Evolutionary conservation across 2,888 invertebrate species (phyloP).

Genomic region (Hipparchia sbordonii): DNA sequence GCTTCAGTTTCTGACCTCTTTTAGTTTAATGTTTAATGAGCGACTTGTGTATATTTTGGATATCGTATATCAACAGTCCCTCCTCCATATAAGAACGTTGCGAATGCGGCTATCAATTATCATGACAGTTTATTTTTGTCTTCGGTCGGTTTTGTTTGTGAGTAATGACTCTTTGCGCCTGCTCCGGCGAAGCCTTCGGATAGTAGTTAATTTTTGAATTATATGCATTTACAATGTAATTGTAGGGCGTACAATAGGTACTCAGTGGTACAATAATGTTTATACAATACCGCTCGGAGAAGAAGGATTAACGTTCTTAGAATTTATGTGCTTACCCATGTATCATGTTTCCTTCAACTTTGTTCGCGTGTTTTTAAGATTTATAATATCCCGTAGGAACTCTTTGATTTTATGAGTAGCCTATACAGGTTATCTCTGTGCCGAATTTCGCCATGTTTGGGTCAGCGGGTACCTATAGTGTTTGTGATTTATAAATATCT

Average conservation of each 20-base stretch:
- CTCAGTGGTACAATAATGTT: conserved; percentile 1
- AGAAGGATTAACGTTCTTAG: background rate
- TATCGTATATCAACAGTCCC: conserved; percentile 50
- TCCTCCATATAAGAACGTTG: conserved; percentile 57
- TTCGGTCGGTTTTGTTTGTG: conserved; percentile 44
- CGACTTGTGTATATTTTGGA: background rate
- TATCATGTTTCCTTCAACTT: background rate
- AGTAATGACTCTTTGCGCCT: conserved; percentile 45
- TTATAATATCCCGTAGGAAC: too few relatives aligned
- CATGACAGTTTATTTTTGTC: conserved; percentile 56
- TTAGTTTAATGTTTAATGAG: background rate
- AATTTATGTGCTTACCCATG: background rate
- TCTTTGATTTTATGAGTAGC: too few relatives aligned
- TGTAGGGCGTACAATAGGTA: background rate
- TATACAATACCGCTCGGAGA: background rate
- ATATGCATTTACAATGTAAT: conserved; percentile 17
- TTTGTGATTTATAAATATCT: too few relatives aligned
- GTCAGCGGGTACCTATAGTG: too few relatives aligned
- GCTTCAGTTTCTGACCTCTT: background rate
- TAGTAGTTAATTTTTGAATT: conserved; percentile 29
- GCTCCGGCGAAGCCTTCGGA: conserved; percentile 37
- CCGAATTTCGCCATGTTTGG: too few relatives aligned
- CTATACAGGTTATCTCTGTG: too few relatives aligned
- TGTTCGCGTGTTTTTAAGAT: too few relatives aligned
- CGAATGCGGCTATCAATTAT: conserved; percentile 67